Percentiles rank a stretch among this genome's conserved stretches.
phyloP scores from a whole-genome alignment of 2,888 invertebrate species.

The Anoncus sp. region DNA sequence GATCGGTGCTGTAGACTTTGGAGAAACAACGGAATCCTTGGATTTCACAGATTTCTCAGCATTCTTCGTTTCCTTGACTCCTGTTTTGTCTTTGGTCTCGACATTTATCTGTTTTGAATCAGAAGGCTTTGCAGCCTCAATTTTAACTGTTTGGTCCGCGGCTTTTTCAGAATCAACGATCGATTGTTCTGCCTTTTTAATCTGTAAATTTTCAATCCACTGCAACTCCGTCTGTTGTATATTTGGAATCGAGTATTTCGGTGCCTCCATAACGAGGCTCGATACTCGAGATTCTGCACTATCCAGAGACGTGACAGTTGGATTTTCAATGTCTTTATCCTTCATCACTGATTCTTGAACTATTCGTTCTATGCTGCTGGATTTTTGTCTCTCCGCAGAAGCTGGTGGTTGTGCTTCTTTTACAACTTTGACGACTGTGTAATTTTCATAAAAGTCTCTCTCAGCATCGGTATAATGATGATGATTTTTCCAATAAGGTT shows the following conservation, averaged over 20 bases:
- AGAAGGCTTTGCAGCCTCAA: conserved; percentile 2
- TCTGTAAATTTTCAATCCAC: conserved; percentile 63
- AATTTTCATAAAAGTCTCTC: conserved; percentile 73
- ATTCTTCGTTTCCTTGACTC: not conserved
- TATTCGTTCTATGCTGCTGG: conserved; percentile 73
- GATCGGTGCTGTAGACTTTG: not conserved
- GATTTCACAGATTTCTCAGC: conserved; percentile 37
- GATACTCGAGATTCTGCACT: conserved; percentile 55
- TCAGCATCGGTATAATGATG: conserved; percentile 75
- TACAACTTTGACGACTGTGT: conserved; percentile 72
- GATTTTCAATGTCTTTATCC: conserved; percentile 32
- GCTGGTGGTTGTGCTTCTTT: conserved; percentile 68
- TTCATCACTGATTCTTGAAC: conserved; percentile 77
- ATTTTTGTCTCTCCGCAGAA: conserved; percentile 52
- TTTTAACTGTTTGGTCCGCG: conserved; percentile 5
- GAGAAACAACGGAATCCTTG: not conserved
- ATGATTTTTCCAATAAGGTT: conserved; percentile 77
- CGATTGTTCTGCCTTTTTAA: conserved; percentile 16
- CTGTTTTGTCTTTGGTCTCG: not conserved
- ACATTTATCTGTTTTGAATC: conserved; percentile 1
- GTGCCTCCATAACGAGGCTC: conserved; percentile 63
- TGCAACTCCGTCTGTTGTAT: conserved; percentile 67
- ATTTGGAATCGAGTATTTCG: conserved; percentile 67
- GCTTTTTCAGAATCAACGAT: conserved; percentile 10
- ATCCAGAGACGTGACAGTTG: conserved; percentile 30